These are phyloP conservation scores for Scatophagus argus DNA, from an alignment of 2,113 vertebrate genomes.

Conservation along the genomic window DNA sequence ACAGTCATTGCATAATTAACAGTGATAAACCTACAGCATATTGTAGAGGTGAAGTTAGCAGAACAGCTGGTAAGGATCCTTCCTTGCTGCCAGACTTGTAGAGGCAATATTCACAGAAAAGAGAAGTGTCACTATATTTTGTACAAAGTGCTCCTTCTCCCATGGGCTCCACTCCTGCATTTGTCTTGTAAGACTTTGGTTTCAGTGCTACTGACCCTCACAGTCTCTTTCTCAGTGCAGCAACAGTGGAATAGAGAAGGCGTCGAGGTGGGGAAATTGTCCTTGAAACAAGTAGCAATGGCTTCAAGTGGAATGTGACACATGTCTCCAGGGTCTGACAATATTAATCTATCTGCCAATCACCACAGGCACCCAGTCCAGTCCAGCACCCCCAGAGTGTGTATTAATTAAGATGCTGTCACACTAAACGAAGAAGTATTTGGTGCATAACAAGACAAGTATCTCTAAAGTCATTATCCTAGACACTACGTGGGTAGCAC, in stretches of 20 bases:
- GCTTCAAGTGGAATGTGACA: slow-evolving; percentile 78
- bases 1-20: slow-evolving; percentile 9
- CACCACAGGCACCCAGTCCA: slow-evolving; percentile 72
- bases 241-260: slow-evolving; percentile 17
- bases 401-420: slow-evolving; percentile 85
- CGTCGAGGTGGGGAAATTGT: slow-evolving; percentile 58
- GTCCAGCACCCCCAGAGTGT: slow-evolving; percentile 73
- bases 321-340: slow-evolving; percentile 80
- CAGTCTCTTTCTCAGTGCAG: slow-evolving; percentile 18
- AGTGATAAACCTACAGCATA: slow-evolving; percentile 18
- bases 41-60: not conserved
- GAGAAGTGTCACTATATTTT: slow-evolving; percentile 30
- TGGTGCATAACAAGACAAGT: slow-evolving; percentile 83
- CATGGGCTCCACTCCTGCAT: slow-evolving; percentile 14
- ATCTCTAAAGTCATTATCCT: slow-evolving; percentile 82
- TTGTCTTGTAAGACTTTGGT: slow-evolving; percentile 38
- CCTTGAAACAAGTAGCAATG: slow-evolving; percentile 82
- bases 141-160: slow-evolving; percentile 36
- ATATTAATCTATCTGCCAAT: slow-evolving; percentile 88
- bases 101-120: slow-evolving; percentile 10
- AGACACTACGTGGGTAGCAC: slow-evolving; percentile 55
- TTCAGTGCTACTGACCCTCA: slow-evolving; percentile 40
- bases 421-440: slow-evolving; percentile 77
- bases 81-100: not conserved
- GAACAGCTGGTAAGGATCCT: not conserved